phyloP scores from a whole-genome alignment of 2,888 invertebrate species.

The Digitonthophagus gazella region DNA sequence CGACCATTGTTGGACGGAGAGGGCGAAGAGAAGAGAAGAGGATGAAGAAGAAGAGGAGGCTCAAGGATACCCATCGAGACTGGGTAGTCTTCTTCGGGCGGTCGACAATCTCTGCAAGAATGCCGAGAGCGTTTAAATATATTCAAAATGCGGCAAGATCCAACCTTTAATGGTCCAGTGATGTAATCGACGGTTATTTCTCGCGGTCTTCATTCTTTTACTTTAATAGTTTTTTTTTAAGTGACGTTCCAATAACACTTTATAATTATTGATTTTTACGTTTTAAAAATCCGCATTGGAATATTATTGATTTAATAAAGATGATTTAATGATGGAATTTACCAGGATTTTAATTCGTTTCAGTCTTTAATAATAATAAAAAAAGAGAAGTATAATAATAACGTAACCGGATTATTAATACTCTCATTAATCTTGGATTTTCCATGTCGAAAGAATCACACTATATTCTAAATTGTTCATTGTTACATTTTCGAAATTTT shows the following conservation, averaged over 20 bases:
- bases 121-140: constrained; percentile 32
- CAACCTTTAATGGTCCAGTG: constrained; percentile 36
- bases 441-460: no score
- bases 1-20: constrained; percentile 1
- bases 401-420: no score
- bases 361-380: no score
- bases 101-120: constrained; percentile 34
- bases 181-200: constrained; percentile 33
- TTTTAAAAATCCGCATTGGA: no score
- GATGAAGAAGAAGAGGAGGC: constrained; percentile 17
- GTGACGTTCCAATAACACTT: neutral
- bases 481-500: neutral
- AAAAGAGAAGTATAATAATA: no score
- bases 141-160: constrained; percentile 33
- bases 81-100: constrained; percentile 20
- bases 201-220: constrained; percentile 28
- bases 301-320: no score
- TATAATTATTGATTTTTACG: neutral
- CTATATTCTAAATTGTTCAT: no score
- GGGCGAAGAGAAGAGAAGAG: constrained; percentile 11
- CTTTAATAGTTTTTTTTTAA: neutral
- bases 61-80: constrained; percentile 28
- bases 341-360: no score
- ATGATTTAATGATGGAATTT: no score
- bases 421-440: no score